These are phyloP conservation scores for Plotosus lineatus DNA, from an alignment of 2,113 vertebrate species.

Conservation along the genomic window DNA sequence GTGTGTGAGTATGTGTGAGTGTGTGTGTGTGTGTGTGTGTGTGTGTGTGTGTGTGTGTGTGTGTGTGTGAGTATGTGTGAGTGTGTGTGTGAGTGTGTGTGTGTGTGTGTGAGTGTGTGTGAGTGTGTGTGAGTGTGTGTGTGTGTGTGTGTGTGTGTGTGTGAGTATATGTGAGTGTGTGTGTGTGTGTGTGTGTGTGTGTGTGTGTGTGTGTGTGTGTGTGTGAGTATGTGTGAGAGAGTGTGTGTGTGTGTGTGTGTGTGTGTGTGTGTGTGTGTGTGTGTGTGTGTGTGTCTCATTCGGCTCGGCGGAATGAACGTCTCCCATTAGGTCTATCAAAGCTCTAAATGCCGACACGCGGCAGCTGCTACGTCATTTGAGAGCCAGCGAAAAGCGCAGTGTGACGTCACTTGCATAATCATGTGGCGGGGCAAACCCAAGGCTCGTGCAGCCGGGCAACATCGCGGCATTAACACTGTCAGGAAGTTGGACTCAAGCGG, in stretches of 20 bases:
- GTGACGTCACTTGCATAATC: neutral
- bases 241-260: conserved; percentile 19
- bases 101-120: neutral
- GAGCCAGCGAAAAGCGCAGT: neutral
- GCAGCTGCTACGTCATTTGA: conserved; percentile 36
- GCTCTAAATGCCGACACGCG: conserved; percentile 36
- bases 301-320: conserved; percentile 43
- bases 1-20: neutral
- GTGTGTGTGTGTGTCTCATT: conserved; percentile 31
- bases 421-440: conserved; percentile 65
- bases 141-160: conserved; percentile 9
- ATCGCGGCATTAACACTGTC: neutral
- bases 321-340: conserved; percentile 38
- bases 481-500: too few species aligned
- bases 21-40: neutral
- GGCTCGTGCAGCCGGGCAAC: neutral
- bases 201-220: too few species aligned
- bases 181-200: too few species aligned
- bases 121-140: neutral
- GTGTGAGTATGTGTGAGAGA: too few species aligned
- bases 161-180: conserved; percentile 20
- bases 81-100: too few species aligned
- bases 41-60: neutral
- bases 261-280: conserved; percentile 12
- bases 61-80: neutral